A percentile compares a stretch with the other conserved stretches of the same genome.
These are phyloP conservation scores for honey bee (Apis mellifera) DNA, from an alignment of 1,140 invertebrate genomes.

Conservation along the genomic window DNA sequence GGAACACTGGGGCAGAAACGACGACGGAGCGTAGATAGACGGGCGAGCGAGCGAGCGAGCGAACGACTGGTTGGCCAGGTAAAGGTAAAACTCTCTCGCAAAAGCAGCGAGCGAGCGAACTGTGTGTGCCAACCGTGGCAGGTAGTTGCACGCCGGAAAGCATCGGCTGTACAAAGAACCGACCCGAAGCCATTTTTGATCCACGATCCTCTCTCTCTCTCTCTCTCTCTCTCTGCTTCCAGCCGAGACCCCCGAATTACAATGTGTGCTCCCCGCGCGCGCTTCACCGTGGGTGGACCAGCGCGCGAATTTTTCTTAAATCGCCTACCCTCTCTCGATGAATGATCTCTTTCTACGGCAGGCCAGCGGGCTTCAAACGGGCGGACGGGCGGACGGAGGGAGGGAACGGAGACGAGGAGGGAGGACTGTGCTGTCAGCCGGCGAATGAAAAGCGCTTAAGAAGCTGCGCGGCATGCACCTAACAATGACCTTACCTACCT, in stretches of 20 bases:
- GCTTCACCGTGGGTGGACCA: slow-evolving; percentile 30
- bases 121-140: slow-evolving; percentile 1
- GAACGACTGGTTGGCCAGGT: slow-evolving; percentile 11
- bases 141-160: slow-evolving; percentile 40
- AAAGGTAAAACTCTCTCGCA: slow-evolving; percentile 20
- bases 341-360: slow-evolving; percentile 6
- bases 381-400: not conserved
- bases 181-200: slow-evolving; percentile 46
- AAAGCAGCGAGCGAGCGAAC: not conserved
- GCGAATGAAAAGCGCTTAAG: slow-evolving; percentile 36
- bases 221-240: slow-evolving; percentile 24
- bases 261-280: slow-evolving; percentile 17
- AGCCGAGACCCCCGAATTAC: slow-evolving; percentile 30
- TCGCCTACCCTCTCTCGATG: slow-evolving; percentile 11
- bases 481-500: slow-evolving; percentile 41
- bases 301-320: slow-evolving; percentile 39
- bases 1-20: slow-evolving; percentile 55
- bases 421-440: not conserved
- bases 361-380: not conserved
- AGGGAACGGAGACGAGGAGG: not conserved
- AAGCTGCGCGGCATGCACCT: not conserved
- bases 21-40: slow-evolving; percentile 20
- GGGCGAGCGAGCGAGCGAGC: slow-evolving; percentile 13
- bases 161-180: slow-evolving; percentile 16
- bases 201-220: slow-evolving; percentile 23